A percentile compares a stretch with the other conserved stretches of the same genome.
phyloP scores from a whole-genome alignment of 2,888 invertebrate genomes.

The Rhagium mordax region DNA sequence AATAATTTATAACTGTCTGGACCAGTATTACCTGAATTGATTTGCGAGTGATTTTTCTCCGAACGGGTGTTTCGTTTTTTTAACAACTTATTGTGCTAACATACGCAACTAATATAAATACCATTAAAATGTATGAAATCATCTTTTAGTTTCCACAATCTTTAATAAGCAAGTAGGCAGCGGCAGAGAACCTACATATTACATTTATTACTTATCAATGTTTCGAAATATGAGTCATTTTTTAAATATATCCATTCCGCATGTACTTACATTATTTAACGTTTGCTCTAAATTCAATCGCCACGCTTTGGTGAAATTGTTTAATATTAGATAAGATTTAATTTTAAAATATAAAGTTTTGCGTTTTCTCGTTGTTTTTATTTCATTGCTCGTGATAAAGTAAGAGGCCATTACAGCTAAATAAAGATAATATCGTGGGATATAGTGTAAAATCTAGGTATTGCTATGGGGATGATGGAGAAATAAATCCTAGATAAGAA shows the following conservation, averaged over 20 bases:
- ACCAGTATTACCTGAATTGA: background rate
- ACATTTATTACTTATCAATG: background rate
- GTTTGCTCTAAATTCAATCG: too few relatives aligned
- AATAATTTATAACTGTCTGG: conserved; percentile 6
- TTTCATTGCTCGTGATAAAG: too few relatives aligned
- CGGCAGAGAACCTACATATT: conserved; percentile 7
- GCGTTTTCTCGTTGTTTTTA: too few relatives aligned
- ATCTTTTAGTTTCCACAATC: background rate
- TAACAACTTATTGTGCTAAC: background rate
- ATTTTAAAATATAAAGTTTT: too few relatives aligned
- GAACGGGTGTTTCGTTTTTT: background rate
- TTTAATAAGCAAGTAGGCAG: background rate
- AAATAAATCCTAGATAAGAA: too few relatives aligned
- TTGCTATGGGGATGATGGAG: too few relatives aligned
- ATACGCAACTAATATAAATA: background rate
- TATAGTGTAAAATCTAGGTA: too few relatives aligned
- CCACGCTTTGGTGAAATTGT: too few relatives aligned
- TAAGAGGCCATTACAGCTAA: too few relatives aligned
- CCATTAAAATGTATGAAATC: background rate
- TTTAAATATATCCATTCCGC: background rate
- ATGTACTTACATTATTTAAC: too few relatives aligned
- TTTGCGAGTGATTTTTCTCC: background rate
- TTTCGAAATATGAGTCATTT: background rate
- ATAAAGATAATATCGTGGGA: too few relatives aligned
- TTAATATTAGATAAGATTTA: too few relatives aligned